These are phyloP conservation scores for Cydia splendana DNA, from an alignment of 1,140 invertebrate genomes.

Conservation along the genomic window DNA sequence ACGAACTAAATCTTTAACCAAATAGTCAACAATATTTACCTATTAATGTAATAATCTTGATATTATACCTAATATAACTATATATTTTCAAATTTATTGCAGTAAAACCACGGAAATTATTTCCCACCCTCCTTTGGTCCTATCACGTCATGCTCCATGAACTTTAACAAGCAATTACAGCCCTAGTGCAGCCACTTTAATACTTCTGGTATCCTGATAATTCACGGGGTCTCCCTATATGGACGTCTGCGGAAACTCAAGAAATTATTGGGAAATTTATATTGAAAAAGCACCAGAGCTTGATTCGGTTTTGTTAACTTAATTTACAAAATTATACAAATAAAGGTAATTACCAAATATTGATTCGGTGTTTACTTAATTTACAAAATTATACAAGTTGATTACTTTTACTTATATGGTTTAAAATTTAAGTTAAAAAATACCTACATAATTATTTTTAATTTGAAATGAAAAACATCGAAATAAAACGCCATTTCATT, in stretches of 20 bases:
- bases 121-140: slow-evolving; percentile 2
- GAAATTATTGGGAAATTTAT: slow-evolving; percentile 48
- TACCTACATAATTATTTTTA: neutral
- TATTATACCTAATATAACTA: too few relatives aligned
- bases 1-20: too few relatives aligned
- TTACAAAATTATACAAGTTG: too few relatives aligned
- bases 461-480: neutral
- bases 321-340: too few relatives aligned
- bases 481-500: neutral
- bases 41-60: too few relatives aligned
- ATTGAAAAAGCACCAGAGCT: slow-evolving; percentile 38
- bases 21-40: too few relatives aligned
- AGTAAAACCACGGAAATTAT: slow-evolving; percentile 6
- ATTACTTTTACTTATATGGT: too few relatives aligned
- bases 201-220: slow-evolving; percentile 53
- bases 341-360: too few relatives aligned
- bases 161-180: slow-evolving; percentile 72
- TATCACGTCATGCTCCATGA: slow-evolving; percentile 53
- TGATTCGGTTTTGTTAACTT: neutral
- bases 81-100: neutral
- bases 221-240: slow-evolving; percentile 13
- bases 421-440: too few relatives aligned
- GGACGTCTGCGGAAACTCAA: neutral
- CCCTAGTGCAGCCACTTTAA: slow-evolving; percentile 59
- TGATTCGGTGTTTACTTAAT: neutral